Conservation (phyloP, 2,888 invertebrate species). For the Pasiphila rectangulata region DNA sequence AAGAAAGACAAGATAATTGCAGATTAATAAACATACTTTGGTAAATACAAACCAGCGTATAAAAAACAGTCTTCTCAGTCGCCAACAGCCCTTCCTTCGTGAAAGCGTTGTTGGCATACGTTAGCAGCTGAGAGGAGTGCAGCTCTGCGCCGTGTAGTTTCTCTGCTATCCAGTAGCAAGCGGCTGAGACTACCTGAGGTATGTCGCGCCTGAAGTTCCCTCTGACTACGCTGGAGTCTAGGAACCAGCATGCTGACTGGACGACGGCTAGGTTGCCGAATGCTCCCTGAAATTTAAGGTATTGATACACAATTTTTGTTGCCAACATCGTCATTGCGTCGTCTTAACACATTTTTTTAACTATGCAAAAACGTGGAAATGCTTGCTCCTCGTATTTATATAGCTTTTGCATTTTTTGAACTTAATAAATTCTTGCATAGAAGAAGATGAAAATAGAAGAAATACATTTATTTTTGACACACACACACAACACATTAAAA, state of each 20-base stretch:
- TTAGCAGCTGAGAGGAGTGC: conserved; percentile 46
- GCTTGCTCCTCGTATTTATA: too few species aligned
- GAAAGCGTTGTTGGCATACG: conserved; percentile 48
- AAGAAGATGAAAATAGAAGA: too few species aligned
- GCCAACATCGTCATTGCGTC: too few species aligned
- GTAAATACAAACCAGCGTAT: conserved; percentile 51
- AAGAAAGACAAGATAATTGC: too few species aligned
- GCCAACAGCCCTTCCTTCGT: conserved; percentile 36
- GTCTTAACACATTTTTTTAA: too few species aligned
- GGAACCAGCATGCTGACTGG: conserved; percentile 62
- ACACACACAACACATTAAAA: too few species aligned
- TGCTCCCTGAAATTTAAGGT: conserved; percentile 44
- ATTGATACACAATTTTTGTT: too few species aligned
- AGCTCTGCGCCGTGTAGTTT: conserved; percentile 52
- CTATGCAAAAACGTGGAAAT: too few species aligned
- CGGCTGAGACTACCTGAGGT: conserved; percentile 59
- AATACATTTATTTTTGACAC: too few species aligned
- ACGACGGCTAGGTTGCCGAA: conserved; percentile 55
- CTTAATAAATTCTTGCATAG: too few species aligned
- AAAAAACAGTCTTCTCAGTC: conserved; percentile 52
- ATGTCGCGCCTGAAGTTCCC: conserved; percentile 43
- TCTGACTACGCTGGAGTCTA: conserved; percentile 51
- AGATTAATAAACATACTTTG: neutral
- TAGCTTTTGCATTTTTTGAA: too few species aligned
- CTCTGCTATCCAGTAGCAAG: conserved; percentile 67